phyloP scores from a whole-genome alignment of 2,888 invertebrate genomes.

The Achlya flavicornis region DNA sequence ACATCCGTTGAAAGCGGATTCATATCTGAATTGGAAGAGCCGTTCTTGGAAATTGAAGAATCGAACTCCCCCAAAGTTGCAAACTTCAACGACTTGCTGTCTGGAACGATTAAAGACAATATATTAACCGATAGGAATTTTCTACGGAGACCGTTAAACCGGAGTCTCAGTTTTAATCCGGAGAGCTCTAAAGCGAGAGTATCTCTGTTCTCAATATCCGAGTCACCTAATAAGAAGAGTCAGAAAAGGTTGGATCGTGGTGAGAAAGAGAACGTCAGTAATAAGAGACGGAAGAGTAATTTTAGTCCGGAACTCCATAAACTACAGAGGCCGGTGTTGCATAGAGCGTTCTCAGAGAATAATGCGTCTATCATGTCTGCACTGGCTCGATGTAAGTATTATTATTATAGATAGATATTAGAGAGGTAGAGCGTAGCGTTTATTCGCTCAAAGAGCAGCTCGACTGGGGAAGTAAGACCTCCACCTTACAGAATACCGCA shows the following conservation, averaged over 20 bases:
- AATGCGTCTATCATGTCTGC: slow-evolving; percentile 91
- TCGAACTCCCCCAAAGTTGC: slow-evolving; percentile 71
- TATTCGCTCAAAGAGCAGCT: no score
- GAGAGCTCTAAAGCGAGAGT: slow-evolving; percentile 50
- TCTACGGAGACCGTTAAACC: slow-evolving; percentile 44
- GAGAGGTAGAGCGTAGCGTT: no score
- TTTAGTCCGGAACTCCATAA: slow-evolving; percentile 34
- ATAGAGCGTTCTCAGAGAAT: slow-evolving; percentile 89
- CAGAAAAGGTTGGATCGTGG: background rate
- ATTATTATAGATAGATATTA: no score
- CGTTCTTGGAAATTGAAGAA: slow-evolving; percentile 70
- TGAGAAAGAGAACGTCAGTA: slow-evolving; percentile 51
- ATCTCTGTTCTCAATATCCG: slow-evolving; percentile 59
- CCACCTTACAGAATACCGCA: no score
- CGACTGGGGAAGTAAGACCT: no score
- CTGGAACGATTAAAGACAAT: slow-evolving; percentile 66
- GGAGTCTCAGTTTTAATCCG: slow-evolving; percentile 69
- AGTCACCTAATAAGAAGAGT: slow-evolving; percentile 51
- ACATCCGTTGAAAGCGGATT: slow-evolving; percentile 77
- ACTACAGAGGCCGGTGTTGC: slow-evolving; percentile 68
- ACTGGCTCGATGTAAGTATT: slow-evolving; percentile 85
- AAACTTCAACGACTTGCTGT: slow-evolving; percentile 66
- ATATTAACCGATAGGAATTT: slow-evolving; percentile 47
- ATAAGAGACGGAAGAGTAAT: slow-evolving; percentile 64
- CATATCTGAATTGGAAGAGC: slow-evolving; percentile 76